These are phyloP conservation scores for Okapia johnstoni DNA, from an alignment of 2,113 vertebrate species.

Conservation along the genomic window DNA sequence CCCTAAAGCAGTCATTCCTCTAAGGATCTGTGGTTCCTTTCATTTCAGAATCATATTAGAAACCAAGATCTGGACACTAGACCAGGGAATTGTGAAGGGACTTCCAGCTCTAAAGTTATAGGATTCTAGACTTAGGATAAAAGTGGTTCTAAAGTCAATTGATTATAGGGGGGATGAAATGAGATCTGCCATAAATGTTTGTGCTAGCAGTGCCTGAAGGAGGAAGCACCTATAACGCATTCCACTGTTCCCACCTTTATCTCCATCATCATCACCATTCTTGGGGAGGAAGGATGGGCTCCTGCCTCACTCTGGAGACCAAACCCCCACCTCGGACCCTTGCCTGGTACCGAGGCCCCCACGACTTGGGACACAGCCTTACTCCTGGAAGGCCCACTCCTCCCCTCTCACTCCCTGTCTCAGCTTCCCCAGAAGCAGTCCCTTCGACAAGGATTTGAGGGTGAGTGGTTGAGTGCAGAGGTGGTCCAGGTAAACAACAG, in stretches of 20 bases:
- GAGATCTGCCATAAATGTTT: neutral
- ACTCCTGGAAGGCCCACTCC: neutral
- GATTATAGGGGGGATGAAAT: neutral
- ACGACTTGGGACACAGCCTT: neutral
- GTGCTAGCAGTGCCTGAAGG: neutral
- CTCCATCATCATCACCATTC: neutral
- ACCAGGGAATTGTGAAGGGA: neutral
- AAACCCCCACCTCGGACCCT: neutral
- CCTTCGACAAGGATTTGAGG: neutral
- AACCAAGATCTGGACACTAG: neutral
- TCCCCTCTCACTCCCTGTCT: neutral
- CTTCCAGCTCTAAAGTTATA: neutral
- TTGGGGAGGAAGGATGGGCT: rapidly evolving
- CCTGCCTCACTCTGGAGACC: neutral
- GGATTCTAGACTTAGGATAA: neutral
- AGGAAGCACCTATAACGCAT: neutral
- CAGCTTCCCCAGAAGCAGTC: neutral
- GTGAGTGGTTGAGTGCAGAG: too few species aligned
- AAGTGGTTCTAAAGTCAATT: neutral
- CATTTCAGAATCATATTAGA: neutral
- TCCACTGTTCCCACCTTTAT: neutral
- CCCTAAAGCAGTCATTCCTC: neutral
- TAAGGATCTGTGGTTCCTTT: neutral
- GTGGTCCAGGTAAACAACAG: neutral
- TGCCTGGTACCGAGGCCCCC: neutral